phyloP scores from a whole-genome alignment of 2,888 invertebrate genomes.

The Rhingia rostrata region DNA sequence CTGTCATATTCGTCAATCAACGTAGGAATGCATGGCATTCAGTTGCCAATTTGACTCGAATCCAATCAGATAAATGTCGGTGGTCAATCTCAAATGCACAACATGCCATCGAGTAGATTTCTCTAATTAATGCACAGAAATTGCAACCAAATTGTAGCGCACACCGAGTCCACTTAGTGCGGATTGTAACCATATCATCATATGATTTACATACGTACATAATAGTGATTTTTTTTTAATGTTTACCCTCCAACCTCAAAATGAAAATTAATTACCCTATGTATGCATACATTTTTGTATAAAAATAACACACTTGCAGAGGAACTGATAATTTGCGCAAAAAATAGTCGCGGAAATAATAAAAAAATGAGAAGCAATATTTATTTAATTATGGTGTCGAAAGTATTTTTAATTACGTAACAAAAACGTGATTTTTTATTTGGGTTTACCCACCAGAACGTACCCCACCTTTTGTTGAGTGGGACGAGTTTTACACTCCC shows the following conservation, averaged over 20 bases:
- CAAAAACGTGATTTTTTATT: constrained; percentile 6
- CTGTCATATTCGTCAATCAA: no score
- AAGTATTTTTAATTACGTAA: constrained; percentile 21
- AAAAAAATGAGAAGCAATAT: neutral
- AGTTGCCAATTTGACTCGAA: neutral
- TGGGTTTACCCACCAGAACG: no score
- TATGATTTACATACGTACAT: neutral
- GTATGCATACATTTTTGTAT: neutral
- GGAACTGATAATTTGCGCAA: neutral
- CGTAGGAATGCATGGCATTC: neutral
- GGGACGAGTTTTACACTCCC: no score
- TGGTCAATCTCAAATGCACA: constrained; percentile 7
- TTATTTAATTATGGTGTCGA: constrained; percentile 2
- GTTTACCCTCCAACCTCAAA: neutral
- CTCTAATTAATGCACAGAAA: neutral
- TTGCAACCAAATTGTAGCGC: constrained; percentile 1
- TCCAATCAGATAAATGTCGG: constrained; percentile 1
- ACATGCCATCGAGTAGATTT: neutral
- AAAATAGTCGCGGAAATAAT: neutral
- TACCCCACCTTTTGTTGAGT: no score
- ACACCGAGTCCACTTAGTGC: neutral
- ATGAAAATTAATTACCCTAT: neutral
- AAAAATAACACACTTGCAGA: neutral
- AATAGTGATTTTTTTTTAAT: no score
- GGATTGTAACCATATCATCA: neutral